Percentiles rank a stretch among this genome's conserved stretches.
These are phyloP conservation scores for Euspilapteryx auroguttella DNA, from an alignment of 2,888 invertebrate species.

Conservation along the genomic window DNA sequence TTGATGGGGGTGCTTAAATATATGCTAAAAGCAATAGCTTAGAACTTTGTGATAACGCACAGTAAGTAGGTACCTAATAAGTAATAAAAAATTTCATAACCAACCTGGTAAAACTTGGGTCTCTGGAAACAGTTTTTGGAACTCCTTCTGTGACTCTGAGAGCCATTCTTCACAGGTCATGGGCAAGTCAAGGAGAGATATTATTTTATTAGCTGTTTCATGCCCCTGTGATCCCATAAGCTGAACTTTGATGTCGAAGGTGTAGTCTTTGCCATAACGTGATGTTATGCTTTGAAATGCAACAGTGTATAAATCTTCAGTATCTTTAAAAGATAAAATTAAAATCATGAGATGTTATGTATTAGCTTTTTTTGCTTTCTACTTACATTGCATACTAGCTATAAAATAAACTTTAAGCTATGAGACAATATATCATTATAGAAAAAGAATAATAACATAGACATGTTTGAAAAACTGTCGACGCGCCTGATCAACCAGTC, in stretches of 20 bases:
- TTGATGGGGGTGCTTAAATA: too few species aligned
- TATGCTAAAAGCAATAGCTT: too few species aligned
- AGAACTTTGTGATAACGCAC: too few species aligned
- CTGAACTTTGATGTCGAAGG: constrained; percentile 74
- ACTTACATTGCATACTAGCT: too few species aligned
- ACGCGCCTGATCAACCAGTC: too few species aligned
- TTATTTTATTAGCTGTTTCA: constrained; percentile 64
- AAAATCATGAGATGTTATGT: too few species aligned
- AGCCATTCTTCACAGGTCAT: constrained; percentile 69
- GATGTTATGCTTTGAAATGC: constrained; percentile 70
- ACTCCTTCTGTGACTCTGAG: constrained; percentile 50
- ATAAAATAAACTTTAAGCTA: not conserved
- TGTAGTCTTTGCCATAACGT: constrained; percentile 72
- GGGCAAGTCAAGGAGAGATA: constrained; percentile 64
- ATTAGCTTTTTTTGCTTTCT: too few species aligned
- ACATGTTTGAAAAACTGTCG: too few species aligned
- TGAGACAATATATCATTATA: too few species aligned
- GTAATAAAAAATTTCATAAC: too few species aligned
- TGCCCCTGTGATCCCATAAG: constrained; percentile 72
- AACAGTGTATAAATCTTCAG: constrained; percentile 75
- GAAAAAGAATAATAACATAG: too few species aligned
- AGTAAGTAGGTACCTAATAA: constrained; percentile 10
- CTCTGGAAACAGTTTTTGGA: constrained; percentile 62
- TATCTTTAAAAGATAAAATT: constrained; percentile 63
- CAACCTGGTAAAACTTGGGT: constrained; percentile 65